These are phyloP conservation scores for Microcebus jonahi DNA, from an alignment of 2,113 vertebrate genomes.

Conservation along the genomic window DNA sequence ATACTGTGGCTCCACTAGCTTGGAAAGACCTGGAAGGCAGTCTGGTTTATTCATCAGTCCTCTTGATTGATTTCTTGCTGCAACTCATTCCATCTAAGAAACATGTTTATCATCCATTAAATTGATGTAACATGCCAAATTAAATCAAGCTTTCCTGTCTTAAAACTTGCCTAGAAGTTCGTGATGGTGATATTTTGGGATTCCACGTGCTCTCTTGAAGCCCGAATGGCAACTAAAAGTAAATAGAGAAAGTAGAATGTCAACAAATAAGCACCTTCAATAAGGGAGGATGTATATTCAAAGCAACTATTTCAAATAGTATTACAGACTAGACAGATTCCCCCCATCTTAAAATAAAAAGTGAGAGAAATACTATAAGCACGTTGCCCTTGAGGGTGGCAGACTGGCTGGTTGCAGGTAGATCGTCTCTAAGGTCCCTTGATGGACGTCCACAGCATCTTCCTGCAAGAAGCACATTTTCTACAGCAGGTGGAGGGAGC, in stretches of 20 bases:
- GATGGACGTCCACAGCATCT: background rate
- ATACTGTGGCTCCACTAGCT: background rate
- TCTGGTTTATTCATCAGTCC: background rate
- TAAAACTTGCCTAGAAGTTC: background rate
- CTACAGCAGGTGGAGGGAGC: background rate
- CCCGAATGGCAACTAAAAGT: background rate
- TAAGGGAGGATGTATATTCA: background rate
- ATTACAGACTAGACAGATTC: background rate
- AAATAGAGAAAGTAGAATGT: background rate
- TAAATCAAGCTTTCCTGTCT: slow-evolving; percentile 7
- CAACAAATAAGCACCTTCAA: background rate
- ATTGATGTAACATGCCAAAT: background rate
- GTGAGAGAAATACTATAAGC: background rate
- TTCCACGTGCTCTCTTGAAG: background rate
- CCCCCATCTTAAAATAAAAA: background rate
- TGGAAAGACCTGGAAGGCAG: slow-evolving; percentile 17
- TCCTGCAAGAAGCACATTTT: background rate
- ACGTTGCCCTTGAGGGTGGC: rapidly evolving
- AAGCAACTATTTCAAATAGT: background rate
- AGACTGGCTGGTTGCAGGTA: background rate
- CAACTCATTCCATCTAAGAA: background rate
- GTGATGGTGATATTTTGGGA: background rate
- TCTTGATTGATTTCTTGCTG: slow-evolving; percentile 39
- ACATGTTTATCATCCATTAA: slow-evolving; percentile 13
- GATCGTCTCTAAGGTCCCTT: background rate